These are phyloP conservation scores for Pemphredon lugubris DNA, from an alignment of 2,888 invertebrate genomes.

Conservation along the genomic window DNA sequence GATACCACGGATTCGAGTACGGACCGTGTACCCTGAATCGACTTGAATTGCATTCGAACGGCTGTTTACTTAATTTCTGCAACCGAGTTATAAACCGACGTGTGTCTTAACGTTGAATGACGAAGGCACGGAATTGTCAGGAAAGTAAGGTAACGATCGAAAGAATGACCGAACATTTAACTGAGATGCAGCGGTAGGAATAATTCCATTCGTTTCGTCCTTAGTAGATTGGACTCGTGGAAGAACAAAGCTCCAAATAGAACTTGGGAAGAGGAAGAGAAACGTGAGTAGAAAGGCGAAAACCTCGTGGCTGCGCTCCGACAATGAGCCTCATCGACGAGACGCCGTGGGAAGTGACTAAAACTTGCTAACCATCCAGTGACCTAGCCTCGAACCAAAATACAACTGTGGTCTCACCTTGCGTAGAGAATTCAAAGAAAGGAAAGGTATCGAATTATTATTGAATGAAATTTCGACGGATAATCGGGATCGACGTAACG, in stretches of 20 bases:
- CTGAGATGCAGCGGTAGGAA: slow-evolving; percentile 8
- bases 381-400: slow-evolving; percentile 1
- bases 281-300: slow-evolving; percentile 48
- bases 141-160: slow-evolving; percentile 2
- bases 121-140: too few species aligned
- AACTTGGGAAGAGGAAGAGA: slow-evolving; percentile 24
- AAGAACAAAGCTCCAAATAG: slow-evolving; percentile 27
- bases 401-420: background rate
- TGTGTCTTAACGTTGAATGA: too few species aligned
- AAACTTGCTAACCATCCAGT: slow-evolving; percentile 7
- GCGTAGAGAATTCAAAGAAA: background rate
- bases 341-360: slow-evolving; percentile 7
- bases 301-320: slow-evolving; percentile 5
- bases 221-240: slow-evolving; percentile 15
- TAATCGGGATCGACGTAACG: too few species aligned
- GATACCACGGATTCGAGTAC: too few species aligned
- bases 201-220: slow-evolving; percentile 27
- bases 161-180: background rate
- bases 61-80: too few species aligned
- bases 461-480: too few species aligned
- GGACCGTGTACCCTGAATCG: too few species aligned
- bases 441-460: background rate
- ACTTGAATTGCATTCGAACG: too few species aligned
- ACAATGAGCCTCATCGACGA: slow-evolving; percentile 29
- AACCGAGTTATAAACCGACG: too few species aligned